A percentile compares a stretch with the other conserved stretches of the same genome.
phyloP scores from a whole-genome alignment of 2,797 vertebrate genomes.

The Chromobotia macracanthus region DNA sequence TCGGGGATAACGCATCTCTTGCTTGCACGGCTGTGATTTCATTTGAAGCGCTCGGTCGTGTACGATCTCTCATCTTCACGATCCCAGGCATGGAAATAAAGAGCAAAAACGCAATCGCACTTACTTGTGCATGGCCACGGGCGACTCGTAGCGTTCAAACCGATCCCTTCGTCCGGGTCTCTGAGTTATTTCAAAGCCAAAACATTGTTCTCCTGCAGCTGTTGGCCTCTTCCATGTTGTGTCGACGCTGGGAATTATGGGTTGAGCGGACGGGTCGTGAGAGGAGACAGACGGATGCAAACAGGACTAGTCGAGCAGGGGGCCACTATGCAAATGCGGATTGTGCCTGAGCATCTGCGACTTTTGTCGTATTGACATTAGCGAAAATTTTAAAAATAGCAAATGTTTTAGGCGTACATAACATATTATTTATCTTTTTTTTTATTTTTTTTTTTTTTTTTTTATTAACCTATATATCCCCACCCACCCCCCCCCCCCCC shows the following conservation, averaged over 20 bases:
- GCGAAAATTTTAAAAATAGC: too few relatives aligned
- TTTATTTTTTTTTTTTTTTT: too few relatives aligned
- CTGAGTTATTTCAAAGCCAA: conserved; percentile 77
- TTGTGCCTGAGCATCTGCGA: conserved; percentile 39
- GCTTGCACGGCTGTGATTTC: conserved; percentile 57
- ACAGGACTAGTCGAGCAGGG: conserved; percentile 35
- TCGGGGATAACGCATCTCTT: conserved; percentile 69
- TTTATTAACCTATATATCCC: too few relatives aligned
- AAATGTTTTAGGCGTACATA: too few relatives aligned
- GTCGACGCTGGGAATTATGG: conserved; percentile 83
- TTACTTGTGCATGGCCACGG: conserved; percentile 81
- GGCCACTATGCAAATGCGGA: conserved; percentile 39
- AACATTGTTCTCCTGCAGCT: conserved; percentile 83
- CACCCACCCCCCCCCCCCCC: too few relatives aligned
- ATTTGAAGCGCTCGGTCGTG: conserved; percentile 51
- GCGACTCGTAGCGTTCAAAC: conserved; percentile 64
- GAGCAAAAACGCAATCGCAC: conserved; percentile 38
- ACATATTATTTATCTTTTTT: too few relatives aligned
- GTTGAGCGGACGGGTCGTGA: conserved; percentile 83
- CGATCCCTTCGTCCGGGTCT: conserved; percentile 67
- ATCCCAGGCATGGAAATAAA: too few relatives aligned
- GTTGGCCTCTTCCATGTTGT: conserved; percentile 86
- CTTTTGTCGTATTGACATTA: conserved; percentile 3
- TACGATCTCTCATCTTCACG: too few relatives aligned
- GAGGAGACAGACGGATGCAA: conserved; percentile 76